phyloP scores from a whole-genome alignment of 2,888 invertebrate genomes.

The Prenolepis imparis region DNA sequence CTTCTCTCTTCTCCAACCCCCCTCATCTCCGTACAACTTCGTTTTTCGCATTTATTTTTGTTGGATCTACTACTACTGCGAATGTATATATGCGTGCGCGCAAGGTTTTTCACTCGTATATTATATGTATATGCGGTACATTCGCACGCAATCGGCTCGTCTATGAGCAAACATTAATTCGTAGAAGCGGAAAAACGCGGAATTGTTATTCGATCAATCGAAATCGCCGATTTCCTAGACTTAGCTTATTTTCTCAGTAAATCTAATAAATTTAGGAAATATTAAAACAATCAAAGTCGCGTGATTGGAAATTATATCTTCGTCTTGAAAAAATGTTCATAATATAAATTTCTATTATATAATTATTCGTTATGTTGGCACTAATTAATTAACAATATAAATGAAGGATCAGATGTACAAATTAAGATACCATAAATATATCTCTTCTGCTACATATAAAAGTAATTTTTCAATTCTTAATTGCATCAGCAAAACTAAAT shows the following conservation, averaged over 20 bases:
- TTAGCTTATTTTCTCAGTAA: neutral
- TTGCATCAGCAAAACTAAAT: neutral
- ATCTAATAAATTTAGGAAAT: neutral
- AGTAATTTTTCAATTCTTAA: neutral
- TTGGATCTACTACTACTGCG: slow-evolving; percentile 23
- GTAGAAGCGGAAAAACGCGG: neutral
- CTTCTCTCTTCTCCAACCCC: neutral
- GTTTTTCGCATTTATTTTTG: slow-evolving; percentile 49
- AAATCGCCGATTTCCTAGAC: neutral
- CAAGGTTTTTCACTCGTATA: slow-evolving; percentile 22
- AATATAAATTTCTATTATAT: neutral
- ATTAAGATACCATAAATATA: neutral
- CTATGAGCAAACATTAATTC: neutral
- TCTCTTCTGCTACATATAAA: neutral
- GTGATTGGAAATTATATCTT: neutral
- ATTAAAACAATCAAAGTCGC: neutral
- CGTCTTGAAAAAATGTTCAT: neutral
- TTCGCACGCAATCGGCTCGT: slow-evolving; percentile 1
- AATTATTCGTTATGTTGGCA: neutral
- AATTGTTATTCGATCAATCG: neutral
- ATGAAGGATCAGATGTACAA: neutral
- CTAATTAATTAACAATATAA: neutral
- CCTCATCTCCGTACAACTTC: neutral
- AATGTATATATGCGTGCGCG: neutral
- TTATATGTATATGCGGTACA: neutral